A percentile compares a stretch with the other conserved stretches of the same genome.
Conservation (phyloP, 2,888 invertebrate species). For the Acleris cristana region DNA sequence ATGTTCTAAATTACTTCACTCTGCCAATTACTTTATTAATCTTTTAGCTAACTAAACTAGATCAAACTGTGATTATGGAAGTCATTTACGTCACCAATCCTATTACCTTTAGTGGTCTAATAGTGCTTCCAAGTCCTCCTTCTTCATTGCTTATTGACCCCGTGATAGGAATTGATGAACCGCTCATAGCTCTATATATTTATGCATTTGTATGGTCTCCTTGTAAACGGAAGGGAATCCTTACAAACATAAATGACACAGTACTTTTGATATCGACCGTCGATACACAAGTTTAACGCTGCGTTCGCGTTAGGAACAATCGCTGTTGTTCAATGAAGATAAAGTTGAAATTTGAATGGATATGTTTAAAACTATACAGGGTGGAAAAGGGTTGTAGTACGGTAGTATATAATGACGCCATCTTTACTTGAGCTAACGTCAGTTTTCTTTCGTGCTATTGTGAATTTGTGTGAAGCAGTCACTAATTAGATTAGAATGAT, state of each 20-base stretch:
- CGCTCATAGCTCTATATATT: conserved; percentile 44
- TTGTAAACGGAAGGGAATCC: conserved; percentile 64
- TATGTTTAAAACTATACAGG: neutral
- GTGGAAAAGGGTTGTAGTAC: conserved; percentile 21
- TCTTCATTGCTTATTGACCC: conserved; percentile 51
- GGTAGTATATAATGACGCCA: conserved; percentile 22
- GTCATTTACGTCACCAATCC: conserved; percentile 25
- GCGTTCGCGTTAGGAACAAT: neutral
- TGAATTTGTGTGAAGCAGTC: conserved; percentile 15
- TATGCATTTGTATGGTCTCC: conserved; percentile 65
- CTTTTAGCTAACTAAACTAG: neutral
- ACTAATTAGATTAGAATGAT: conserved; percentile 12
- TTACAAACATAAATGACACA: conserved; percentile 46
- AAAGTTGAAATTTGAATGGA: conserved; percentile 9
- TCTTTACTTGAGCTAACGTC: conserved; percentile 20
- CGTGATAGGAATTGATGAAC: conserved; percentile 56
- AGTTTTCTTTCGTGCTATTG: conserved; percentile 16
- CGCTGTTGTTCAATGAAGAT: neutral
- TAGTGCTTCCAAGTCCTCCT: conserved; percentile 37
- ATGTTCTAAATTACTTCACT: no score
- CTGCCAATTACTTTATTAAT: no score
- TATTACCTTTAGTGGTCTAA: conserved; percentile 33
- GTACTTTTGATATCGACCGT: conserved; percentile 66
- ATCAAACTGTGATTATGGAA: neutral
- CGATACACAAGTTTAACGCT: conserved; percentile 37